phyloP scores from a whole-genome alignment of 1,140 invertebrate species.

The Listronotus oregonensis region DNA sequence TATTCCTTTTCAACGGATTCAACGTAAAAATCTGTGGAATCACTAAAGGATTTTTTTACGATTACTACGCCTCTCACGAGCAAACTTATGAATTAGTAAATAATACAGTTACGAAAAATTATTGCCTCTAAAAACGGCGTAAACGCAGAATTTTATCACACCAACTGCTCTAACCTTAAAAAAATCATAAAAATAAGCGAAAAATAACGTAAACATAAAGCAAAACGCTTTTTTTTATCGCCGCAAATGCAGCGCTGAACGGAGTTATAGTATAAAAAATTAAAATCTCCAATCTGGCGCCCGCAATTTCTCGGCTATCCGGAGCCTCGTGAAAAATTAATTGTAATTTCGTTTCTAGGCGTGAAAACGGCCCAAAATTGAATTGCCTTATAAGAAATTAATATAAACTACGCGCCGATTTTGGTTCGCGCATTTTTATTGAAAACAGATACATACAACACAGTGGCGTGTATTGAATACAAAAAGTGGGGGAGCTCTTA shows the following conservation, averaged over 20 bases:
- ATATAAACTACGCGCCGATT: no score
- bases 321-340: constrained; percentile 17
- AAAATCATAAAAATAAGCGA: neutral
- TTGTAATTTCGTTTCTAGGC: constrained; percentile 17
- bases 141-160: neutral
- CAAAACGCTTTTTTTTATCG: constrained; percentile 5
- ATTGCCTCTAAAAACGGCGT: neutral
- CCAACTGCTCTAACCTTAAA: neutral
- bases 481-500: no score
- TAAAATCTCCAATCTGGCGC: constrained; percentile 16
- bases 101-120: no score
- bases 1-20: no score
- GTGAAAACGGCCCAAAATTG: constrained; percentile 6
- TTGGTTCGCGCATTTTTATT: no score
- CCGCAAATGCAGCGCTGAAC: constrained; percentile 2
- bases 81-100: no score
- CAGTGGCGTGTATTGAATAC: no score
- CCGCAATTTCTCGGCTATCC: neutral
- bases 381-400: constrained; percentile 16
- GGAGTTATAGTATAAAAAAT: constrained; percentile 12
- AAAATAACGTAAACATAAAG: neutral
- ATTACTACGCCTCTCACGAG: no score
- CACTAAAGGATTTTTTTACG: no score
- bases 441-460: no score
- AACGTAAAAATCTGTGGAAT: no score